A percentile compares a stretch with the other conserved stretches of the same genome.
Evolutionary conservation across 2,113 vertebrate species (phyloP).

Genomic region (Gallinago undulata): DNA sequence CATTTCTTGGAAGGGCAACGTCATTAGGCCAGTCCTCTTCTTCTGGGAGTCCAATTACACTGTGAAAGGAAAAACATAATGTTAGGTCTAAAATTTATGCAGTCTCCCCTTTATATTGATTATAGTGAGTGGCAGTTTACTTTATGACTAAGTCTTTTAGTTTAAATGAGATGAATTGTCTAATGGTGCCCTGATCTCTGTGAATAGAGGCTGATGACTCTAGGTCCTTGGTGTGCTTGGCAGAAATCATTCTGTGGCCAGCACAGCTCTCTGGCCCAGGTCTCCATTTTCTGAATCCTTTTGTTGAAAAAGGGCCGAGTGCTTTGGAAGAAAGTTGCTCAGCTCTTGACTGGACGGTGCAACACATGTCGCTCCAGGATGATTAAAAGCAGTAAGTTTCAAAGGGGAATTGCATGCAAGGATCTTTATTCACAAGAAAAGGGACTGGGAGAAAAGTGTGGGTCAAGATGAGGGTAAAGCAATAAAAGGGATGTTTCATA

Average conservation of each 20-base stretch:
- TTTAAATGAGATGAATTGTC: not conserved
- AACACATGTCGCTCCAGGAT: constrained; percentile 21
- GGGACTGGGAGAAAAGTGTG: constrained; percentile 18
- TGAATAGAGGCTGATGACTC: not conserved
- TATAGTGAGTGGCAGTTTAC: not conserved
- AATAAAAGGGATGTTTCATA: constrained; percentile 60
- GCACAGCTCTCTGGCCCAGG: not conserved
- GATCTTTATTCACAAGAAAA: constrained; percentile 48
- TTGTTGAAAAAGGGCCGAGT: not conserved
- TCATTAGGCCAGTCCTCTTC: constrained; percentile 96
- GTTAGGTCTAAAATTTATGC: not conserved
- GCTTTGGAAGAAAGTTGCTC: constrained; percentile 23
- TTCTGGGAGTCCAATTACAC: constrained; percentile 92
- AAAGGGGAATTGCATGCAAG: constrained; percentile 36
- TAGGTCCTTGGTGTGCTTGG: not conserved
- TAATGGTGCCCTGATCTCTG: not conserved
- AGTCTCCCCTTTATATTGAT: not conserved
- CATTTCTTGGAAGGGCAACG: constrained; percentile 92
- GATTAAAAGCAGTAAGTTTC: constrained; percentile 56
- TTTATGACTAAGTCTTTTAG: not conserved
- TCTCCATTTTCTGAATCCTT: not conserved
- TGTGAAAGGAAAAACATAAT: constrained; percentile 45
- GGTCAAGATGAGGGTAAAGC: constrained; percentile 64
- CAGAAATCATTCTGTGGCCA: not conserved
- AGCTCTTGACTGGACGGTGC: constrained; percentile 15